Percentiles rank a stretch among this genome's conserved stretches.
phyloP scores from a whole-genome alignment of 2,113 vertebrate genomes.

The Ivindomyrus marchei region DNA sequence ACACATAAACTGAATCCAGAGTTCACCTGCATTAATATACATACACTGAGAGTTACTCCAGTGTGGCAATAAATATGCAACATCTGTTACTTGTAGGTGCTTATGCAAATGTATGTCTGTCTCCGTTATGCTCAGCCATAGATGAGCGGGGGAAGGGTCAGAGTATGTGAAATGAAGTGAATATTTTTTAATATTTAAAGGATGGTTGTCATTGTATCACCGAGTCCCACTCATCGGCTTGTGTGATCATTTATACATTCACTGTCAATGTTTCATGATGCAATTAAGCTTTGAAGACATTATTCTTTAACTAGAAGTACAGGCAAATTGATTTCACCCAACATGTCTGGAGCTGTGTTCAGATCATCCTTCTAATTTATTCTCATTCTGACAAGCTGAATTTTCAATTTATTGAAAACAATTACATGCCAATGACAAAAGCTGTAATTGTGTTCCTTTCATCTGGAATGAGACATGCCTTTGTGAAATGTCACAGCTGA shows the following conservation, averaged over 20 bases:
- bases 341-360: background rate
- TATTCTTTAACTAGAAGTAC: background rate
- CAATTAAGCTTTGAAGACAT: background rate
- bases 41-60: slow-evolving; percentile 59
- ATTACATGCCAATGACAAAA: background rate
- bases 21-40: slow-evolving; percentile 66
- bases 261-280: background rate
- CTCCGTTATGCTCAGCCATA: slow-evolving; percentile 42
- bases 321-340: background rate
- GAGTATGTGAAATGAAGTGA: slow-evolving; percentile 43
- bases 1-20: slow-evolving; percentile 63
- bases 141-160: slow-evolving; percentile 34
- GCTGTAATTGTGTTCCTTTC: background rate
- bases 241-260: background rate
- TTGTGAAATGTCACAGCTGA: background rate
- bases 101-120: slow-evolving; percentile 59
- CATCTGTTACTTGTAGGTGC: slow-evolving; percentile 59
- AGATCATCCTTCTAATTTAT: background rate
- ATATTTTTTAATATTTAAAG: slow-evolving; percentile 35
- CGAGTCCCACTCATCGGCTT: background rate
- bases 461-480: background rate
- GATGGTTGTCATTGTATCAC: background rate
- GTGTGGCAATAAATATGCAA: slow-evolving; percentile 50
- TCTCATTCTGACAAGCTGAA: background rate
- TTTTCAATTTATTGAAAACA: background rate